Evolutionary conservation across 2,888 invertebrate species (phyloP).

Genomic region (Drosophila sordidula): DNA sequence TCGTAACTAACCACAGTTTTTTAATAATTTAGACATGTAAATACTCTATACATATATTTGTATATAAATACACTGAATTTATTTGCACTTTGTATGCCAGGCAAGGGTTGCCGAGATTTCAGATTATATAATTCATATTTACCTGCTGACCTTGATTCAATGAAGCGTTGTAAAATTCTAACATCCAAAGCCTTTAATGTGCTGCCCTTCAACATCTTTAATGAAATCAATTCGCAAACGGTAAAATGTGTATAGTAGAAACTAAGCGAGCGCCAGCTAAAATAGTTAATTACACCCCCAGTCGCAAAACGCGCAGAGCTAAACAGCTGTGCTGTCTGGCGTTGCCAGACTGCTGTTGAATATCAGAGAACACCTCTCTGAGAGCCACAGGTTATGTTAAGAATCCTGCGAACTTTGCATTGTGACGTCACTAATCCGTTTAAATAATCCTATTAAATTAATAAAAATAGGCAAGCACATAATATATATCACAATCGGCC

Average conservation of each 20-base stretch:
- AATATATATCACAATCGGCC: no score
- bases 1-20: constrained; percentile 43
- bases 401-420: neutral
- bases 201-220: constrained; percentile 68
- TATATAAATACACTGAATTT: constrained; percentile 15
- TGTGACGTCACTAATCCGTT: neutral
- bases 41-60: neutral
- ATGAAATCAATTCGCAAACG: constrained; percentile 6
- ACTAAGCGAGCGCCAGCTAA: neutral
- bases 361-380: no score
- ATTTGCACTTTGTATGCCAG: constrained; percentile 16
- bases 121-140: constrained; percentile 73
- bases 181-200: constrained; percentile 64
- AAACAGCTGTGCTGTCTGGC: constrained; percentile 49
- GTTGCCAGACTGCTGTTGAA: constrained; percentile 39
- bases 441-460: no score
- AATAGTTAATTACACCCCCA: constrained; percentile 21
- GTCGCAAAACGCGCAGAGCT: constrained; percentile 5
- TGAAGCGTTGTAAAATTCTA: constrained; percentile 50
- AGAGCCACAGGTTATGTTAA: neutral
- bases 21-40: constrained; percentile 27
- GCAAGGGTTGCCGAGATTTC: constrained; percentile 34
- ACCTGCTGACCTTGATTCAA: constrained; percentile 77
- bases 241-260: constrained; percentile 19
- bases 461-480: no score